Evolutionary conservation across 2,797 vertebrate species (phyloP), one percentile per base, ranked within the genome.

Genomic region (Lepilemur ruficaudatus): DNA sequence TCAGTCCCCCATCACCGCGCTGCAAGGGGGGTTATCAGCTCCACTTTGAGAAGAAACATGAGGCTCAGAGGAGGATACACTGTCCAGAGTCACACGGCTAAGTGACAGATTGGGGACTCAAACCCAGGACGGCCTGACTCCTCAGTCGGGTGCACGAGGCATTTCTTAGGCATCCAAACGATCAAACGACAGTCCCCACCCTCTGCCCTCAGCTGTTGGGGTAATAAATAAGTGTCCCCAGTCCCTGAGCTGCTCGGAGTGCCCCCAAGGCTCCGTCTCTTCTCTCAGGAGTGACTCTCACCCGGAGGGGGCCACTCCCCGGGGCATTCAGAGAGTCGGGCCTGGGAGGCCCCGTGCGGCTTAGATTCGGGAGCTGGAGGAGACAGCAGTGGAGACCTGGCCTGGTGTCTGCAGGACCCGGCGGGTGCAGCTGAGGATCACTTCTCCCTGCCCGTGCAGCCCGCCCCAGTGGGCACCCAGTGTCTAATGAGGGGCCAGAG

Each of bases 1-100:
- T 13, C 18, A 9, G 2, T 10, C 9, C 57, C 61, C 32, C 15
- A 0, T n/a, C 1, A 1, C 28, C 6, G 5, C 0, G n/a, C 32
- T 15, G 20, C 18, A 3, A 20, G 20, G 23, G 35, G 57, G 7
- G 72, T 50, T 38, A 67, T 25, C 0, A 23, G 38, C 13, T n/a
- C 17, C 59, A 22, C 38, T 95, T 32, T 30, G 35, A 25, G 76
- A 63, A 41, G 90, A 95, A 48, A 25, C 11, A 23, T 0, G 28
- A 35, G n/a, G n/a, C 1, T 1, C 18, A 43, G 7, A 23, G 28
- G 12, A 55, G 30, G 63, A 57, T 18, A 25, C 12, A 10, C 0
- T 3, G 41, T 65, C 65, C 20, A n/a, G 6, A 18, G 41, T 30
- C 55, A 50, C 1, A 0, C 9, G n/a, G 69, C n/a, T 35, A 4